These are phyloP conservation scores for Maconellicoccus hirsutus DNA, from an alignment of 1,140 invertebrate species.

Conservation along the genomic window DNA sequence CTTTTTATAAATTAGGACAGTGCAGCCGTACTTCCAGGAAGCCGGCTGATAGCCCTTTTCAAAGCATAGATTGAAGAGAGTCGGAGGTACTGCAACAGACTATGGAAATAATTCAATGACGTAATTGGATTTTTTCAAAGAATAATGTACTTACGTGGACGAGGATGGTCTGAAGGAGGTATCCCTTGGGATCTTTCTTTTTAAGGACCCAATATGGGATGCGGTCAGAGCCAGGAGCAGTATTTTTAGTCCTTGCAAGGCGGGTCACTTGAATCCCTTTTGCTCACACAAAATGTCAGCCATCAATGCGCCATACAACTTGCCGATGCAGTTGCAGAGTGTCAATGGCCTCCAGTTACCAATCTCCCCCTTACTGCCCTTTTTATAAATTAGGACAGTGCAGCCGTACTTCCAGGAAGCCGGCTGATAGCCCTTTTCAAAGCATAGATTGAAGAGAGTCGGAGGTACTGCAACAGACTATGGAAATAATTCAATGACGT, in stretches of 20 bases:
- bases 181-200: background rate
- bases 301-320: conserved; percentile 33
- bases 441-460: too few species aligned
- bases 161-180: conserved; percentile 25
- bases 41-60: conserved; percentile 23
- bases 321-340: conserved; percentile 32
- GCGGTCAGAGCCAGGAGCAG: conserved; percentile 30
- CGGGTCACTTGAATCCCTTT: too few species aligned
- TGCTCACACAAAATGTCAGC: too few species aligned
- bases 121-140: too few species aligned
- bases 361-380: conserved; percentile 29
- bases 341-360: conserved; percentile 34
- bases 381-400: conserved; percentile 34
- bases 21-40: conserved; percentile 29
- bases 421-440: conserved; percentile 24
- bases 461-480: too few species aligned
- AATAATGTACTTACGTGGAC: too few species aligned
- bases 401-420: conserved; percentile 28
- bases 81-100: too few species aligned
- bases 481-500: too few species aligned
- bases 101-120: too few species aligned
- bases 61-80: too few species aligned
- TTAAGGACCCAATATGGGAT: conserved; percentile 27
- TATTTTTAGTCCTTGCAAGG: conserved; percentile 28
- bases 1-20: conserved; percentile 34